Evolutionary conservation across 2,797 vertebrate species (phyloP), one percentile per base, ranked within the genome.

Genomic region (Mormyrus proboscirostris): DNA sequence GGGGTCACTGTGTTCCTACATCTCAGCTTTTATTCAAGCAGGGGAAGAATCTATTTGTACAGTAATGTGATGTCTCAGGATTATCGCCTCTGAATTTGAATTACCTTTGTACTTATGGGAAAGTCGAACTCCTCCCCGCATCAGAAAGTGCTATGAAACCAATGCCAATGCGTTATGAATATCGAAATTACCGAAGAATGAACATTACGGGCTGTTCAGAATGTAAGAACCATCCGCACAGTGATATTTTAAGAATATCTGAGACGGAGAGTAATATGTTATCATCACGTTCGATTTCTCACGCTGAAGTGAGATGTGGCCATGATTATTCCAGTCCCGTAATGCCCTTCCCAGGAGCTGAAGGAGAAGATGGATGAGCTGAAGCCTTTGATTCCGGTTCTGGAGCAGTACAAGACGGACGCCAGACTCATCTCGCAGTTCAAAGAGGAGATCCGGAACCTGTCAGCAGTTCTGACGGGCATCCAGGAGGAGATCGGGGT

Each of bases 401-500:
- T 99, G 93, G 99, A 99, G 93, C 99, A 99, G 94, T 99, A 99
- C 94, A 99, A 99, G 95, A 99, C 97, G 50, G 99, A 99, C 88
- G 98, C 98, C 73, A 97, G 96, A 86, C 94, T 99, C 91, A 99
- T 99, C 94, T 97, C 97, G 16, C 97, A 98, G 92, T 99, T 99
- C 95, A 99, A 99, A 94, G 98, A 99, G 92, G 99, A 99, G 95
- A 98, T 99, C 92, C 95, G 96, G 92, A 99, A 99, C 93, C 95
- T 99, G 88, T 99, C 99, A 1, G 93, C 95, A 0, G 97, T 98
- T 29, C 95, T 99, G 90, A 98, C 96, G 0, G 95, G 95, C 22
- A 99, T 99, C 92, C 99, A 99, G 95, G 98, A 99, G 90, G 99
- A 99, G 94, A 96, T 99, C 0, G 99, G 98, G 5, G 98, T 97